A percentile compares a stretch with the other conserved stretches of the same genome.
Evolutionary conservation across 1,140 invertebrate species (phyloP).

Genomic region (Anoplolepis gracilipes): DNA sequence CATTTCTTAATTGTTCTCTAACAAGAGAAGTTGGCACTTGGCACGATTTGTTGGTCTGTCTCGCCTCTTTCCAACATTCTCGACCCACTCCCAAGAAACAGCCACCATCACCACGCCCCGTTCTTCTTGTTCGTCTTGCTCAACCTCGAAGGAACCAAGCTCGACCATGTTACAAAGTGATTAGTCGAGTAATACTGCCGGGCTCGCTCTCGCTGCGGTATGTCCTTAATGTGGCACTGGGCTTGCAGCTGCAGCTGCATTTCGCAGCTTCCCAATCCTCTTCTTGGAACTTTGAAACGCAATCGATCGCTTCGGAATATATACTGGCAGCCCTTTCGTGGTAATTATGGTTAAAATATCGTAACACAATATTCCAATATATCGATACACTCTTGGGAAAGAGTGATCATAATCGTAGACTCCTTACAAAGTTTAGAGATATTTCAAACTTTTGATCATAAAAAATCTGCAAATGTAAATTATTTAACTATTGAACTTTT

Average conservation of each 20-base stretch:
- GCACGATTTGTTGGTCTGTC: conserved; percentile 78
- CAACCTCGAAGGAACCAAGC: conserved; percentile 51
- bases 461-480: neutral
- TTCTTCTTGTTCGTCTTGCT: conserved; percentile 37
- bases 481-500: neutral
- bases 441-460: neutral
- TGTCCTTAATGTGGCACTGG: conserved; percentile 75
- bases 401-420: neutral
- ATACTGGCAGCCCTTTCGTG: neutral
- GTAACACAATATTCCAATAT: neutral
- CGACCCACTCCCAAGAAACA: conserved; percentile 72
- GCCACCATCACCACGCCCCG: conserved; percentile 30
- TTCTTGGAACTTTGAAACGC: conserved; percentile 65
- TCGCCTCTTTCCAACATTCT: conserved; percentile 72
- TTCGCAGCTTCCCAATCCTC: conserved; percentile 61
- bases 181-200: conserved; percentile 82
- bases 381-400: conserved; percentile 4
- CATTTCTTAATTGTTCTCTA: conserved; percentile 84
- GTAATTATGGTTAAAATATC: conserved; percentile 30
- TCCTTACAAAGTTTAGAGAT: neutral
- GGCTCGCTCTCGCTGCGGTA: conserved; percentile 73
- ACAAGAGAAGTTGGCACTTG: conserved; percentile 82
- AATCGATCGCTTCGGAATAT: conserved; percentile 41
- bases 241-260: conserved; percentile 72
- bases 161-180: conserved; percentile 81